Evolutionary conservation across 2,888 invertebrate species (phyloP), one percentile per base, ranked within the genome.

Genomic region (Epinotia nisella): DNA sequence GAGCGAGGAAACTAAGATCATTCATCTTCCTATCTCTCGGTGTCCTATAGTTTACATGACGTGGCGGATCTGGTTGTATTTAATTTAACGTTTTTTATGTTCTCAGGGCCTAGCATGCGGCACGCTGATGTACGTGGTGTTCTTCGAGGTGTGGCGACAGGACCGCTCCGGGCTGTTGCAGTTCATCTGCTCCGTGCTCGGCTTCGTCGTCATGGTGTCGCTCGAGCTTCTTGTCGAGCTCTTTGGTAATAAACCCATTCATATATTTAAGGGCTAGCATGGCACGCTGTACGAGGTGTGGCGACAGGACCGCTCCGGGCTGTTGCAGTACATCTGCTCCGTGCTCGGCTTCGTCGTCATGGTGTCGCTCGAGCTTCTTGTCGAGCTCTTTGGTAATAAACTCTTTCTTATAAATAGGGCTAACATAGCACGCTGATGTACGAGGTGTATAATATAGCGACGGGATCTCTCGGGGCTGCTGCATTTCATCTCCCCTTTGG

Each of bases 121-220:
- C 0, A 99, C 99, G 0, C 94, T 99, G 64, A 92, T 99, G 45
- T 99, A 98, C 91, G 98, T 99, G n/a, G 98, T 98, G 0, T 98
- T 98, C 93, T 98, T 99, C 90, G 99, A 99, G 90, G 97, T 99
- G 69, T 94, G 99, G 81, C 87, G 91, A 62, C 86, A 90, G 72
- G 88, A 90, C 71, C 87, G 89, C 56, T 86, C 89, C 15, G 97
- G 97, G 0, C 82, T 97, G 17, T 83, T 94, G 58, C 96, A 96
- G 78, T 96, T 95, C 83, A 76, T 94, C 0, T 95, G 96, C 49
- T 94, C 97, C 11, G 81, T 97, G 13, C 79, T 95, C 10, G 97
- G 97, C 10, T 97, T 96, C 82, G 78, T 90, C 0, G 78, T 96
- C 9, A 97, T 97, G 97, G 84, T 92, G 15, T 76, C 79, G 1